Base-by-base conservation (phyloP, 2,113 vertebrate genomes). In the Terrapene triunguis region DNA sequence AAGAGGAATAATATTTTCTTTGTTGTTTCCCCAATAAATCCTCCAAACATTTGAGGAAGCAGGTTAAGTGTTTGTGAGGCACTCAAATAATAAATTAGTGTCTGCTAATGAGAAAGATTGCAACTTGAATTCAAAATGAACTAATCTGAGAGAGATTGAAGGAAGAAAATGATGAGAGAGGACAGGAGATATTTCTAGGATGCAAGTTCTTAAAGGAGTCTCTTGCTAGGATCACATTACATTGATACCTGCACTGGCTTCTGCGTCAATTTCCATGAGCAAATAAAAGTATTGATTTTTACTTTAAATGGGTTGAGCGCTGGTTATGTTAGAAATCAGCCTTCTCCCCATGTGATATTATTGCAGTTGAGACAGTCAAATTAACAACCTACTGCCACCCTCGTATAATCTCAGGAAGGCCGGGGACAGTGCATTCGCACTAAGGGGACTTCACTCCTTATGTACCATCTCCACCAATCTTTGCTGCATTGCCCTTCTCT, bases 31-130 rank as follows among this genome's bases (percentile, higher is more conserved):
- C 5, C 55, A 32, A 69, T 54, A 96, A 88, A 72, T 82, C 32
- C 1, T 90, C 85, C 80, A 82, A 69, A 85, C 80, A n/a, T 76
- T 0, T 17, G 27, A 94, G 89, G 80, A 96, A 95, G 53, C 22
- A 84, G 85, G 62, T 87, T 88, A 96, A 94, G 79, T 88, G 89
- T 97, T 94, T 93, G 19, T 54, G 38, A 96, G 55, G 91, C 10
- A 53, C 89, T 92, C 51, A 89, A 94, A 89, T 90, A 84, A 80
- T 87, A 95, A 95, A 95, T 92, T 55, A 93, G 53, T 65, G 42
- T 25, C 29, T 10, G 17, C 32, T 89, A 79, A 94, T 86, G n/a
- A 88, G 35, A 95, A 12, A 82, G 38, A 22, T 54, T 24, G 57
- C 53, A 90, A 82, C 38, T 87, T 81, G 89, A 79, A 90, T 79